These are phyloP conservation scores for Philotrypesis tridentata DNA, from an alignment of 1,140 invertebrate species.

Conservation along the genomic window DNA sequence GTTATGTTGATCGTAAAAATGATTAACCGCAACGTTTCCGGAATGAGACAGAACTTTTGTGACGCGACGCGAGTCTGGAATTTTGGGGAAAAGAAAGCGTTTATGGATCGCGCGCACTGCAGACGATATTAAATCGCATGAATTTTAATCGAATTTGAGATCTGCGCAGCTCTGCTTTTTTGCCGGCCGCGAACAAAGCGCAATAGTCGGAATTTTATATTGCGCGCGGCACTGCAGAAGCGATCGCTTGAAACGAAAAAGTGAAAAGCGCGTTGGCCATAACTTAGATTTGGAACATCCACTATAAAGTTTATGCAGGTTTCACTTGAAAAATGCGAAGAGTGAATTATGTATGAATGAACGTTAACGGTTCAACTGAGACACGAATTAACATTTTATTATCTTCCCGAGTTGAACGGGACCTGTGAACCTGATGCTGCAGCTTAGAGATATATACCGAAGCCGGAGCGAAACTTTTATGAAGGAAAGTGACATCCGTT, in stretches of 20 bases:
- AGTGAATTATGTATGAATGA: not conserved
- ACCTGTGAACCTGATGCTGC: not conserved
- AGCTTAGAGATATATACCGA: not conserved
- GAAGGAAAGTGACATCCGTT: not conserved
- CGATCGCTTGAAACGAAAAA: conserved; percentile 6
- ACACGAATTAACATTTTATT: not conserved
- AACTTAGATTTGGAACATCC: not conserved
- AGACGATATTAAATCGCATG: not conserved
- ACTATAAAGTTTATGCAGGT: not conserved
- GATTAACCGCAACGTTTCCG: not conserved
- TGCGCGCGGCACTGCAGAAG: not conserved
- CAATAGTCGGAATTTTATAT: not conserved
- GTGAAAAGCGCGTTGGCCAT: not conserved
- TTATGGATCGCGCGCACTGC: no score
- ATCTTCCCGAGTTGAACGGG: not conserved
- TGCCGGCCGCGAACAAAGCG: no score
- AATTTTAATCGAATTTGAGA: not conserved
- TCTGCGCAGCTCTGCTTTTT: not conserved
- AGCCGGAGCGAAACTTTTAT: not conserved
- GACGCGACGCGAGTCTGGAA: no score
- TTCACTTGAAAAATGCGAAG: conserved; percentile 17
- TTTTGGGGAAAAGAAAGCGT: no score
- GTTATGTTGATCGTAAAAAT: not conserved
- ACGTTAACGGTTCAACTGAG: not conserved
- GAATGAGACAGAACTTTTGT: no score